Evolutionary conservation across 1,140 invertebrate species (phyloP).

Genomic region (Lepidurus packardi): DNA sequence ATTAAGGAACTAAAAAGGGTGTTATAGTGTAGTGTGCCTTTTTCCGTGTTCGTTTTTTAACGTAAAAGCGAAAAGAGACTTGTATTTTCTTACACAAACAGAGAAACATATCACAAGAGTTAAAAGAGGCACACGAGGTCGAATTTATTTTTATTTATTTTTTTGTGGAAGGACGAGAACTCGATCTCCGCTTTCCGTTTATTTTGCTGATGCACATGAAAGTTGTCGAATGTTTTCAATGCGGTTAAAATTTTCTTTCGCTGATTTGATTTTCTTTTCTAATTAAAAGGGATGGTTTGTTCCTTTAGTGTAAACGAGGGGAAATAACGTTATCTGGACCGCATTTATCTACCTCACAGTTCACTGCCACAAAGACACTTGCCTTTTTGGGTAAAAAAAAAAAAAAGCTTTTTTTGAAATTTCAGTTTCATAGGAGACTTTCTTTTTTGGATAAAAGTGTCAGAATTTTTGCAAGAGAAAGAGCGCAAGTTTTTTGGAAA

Average conservation of each 20-base stretch:
- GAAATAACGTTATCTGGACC: not conserved
- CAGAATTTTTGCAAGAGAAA: not conserved
- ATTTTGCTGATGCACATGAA: not conserved
- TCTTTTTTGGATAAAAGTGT: not conserved
- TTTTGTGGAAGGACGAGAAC: not conserved
- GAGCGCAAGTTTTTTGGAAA: not conserved
- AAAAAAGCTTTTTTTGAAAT: not conserved
- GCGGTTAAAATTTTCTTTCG: not conserved
- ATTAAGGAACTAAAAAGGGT: not conserved
- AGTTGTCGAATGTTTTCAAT: not conserved
- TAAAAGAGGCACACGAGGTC: not conserved
- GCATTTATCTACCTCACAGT: slow-evolving; percentile 21
- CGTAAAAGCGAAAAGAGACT: not conserved
- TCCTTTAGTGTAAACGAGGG: not conserved
- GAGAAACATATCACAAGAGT: slow-evolving; percentile 15
- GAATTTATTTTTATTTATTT: not conserved
- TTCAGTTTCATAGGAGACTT: not conserved
- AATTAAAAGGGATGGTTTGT: not conserved
- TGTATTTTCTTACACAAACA: slow-evolving; percentile 1
- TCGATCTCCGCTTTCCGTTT: slow-evolving; percentile 15
- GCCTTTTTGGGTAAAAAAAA: not conserved
- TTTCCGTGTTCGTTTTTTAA: not conserved
- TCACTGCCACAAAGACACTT: slow-evolving; percentile 21
- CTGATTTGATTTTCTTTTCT: not conserved
- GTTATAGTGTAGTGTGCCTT: not conserved